Evolutionary conservation across 2,888 invertebrate species (phyloP).

Genomic region (Ectropis crepuscularia): DNA sequence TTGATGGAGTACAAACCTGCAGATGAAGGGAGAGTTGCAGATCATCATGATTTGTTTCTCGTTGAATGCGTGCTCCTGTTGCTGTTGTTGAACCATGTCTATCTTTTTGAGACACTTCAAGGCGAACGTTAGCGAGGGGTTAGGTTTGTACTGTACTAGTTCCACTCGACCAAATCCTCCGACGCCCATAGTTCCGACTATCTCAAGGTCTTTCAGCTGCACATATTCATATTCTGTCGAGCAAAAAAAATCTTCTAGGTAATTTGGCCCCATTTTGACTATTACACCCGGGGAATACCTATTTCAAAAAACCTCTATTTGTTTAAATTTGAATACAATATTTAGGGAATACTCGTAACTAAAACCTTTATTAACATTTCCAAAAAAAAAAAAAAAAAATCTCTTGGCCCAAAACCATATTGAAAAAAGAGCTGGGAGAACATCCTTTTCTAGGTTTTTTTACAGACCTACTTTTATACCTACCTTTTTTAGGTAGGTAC

Average conservation of each 20-base stretch:
- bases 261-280: too few species aligned
- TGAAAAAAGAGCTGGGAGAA: too few species aligned
- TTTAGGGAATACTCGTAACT: too few species aligned
- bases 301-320: too few species aligned
- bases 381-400: too few species aligned
- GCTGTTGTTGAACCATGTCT: conserved; percentile 94
- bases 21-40: conserved; percentile 92
- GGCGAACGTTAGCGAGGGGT: conserved; percentile 87
- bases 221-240: conserved; percentile 87
- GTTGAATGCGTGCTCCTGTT: conserved; percentile 94
- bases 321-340: too few species aligned
- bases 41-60: conserved; percentile 94
- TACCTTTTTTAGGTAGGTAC: too few species aligned
- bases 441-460: too few species aligned
- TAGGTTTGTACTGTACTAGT: conserved; percentile 86
- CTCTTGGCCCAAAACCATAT: too few species aligned
- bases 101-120: conserved; percentile 95
- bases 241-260: neutral
- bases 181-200: conserved; percentile 94
- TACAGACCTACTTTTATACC: too few species aligned
- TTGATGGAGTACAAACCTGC: conserved; percentile 83
- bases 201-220: conserved; percentile 90
- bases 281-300: too few species aligned
- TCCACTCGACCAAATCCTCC: conserved; percentile 97
- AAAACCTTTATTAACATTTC: too few species aligned